Evolutionary conservation across 2,888 invertebrate species (phyloP), one percentile per base, ranked within the genome.

Genomic region (Drosophila prolongata): DNA sequence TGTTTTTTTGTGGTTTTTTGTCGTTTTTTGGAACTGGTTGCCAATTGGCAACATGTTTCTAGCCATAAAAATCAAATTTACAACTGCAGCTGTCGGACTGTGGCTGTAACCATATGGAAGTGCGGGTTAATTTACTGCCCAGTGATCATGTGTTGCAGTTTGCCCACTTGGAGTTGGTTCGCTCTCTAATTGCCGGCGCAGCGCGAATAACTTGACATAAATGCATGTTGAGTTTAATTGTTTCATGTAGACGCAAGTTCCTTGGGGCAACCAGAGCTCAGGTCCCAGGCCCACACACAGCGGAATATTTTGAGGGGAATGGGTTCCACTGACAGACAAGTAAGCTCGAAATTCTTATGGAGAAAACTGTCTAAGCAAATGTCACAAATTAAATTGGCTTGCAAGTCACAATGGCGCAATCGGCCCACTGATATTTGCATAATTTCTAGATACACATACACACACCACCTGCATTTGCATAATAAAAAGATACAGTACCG

Each of bases 181-280:
- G 64, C 68, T 71, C 87, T 82, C 70, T 84, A 88, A 84, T 84
- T 84, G 83, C 71, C 65, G 86, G 57, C 74, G 70, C 73, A 78
- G 87, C 83, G 88, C 83, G 87, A 86, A 83, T 85, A 86, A 88
- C 77, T 87, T 87, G 86, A 88, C 83, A 88, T 88, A 88, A 84
- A 84, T 88, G 83, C 88, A 88, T 84, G 88, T 88, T 86, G 88
- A 75, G 75, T 84, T 84, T 84, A 84, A 84, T 84, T 88, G 83
- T 88, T 82, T 78, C 80, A 76, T 87, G 81, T 82, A 77, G 62
- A 84, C 87, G 87, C 85, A 77, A 72, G 80, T 88, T 87, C 76
- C 86, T 75, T 76, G 76, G 71, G 64, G 46, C 50, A 49, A 40
- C 9, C 30, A 47, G 46, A 1, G 19, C 50, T 35, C 35, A 10